Percentiles rank a stretch among this genome's conserved stretches.
These are phyloP conservation scores for Caenorhabditis panamensis DNA, from an alignment of 2,888 invertebrate genomes.

Conservation along the genomic window DNA sequence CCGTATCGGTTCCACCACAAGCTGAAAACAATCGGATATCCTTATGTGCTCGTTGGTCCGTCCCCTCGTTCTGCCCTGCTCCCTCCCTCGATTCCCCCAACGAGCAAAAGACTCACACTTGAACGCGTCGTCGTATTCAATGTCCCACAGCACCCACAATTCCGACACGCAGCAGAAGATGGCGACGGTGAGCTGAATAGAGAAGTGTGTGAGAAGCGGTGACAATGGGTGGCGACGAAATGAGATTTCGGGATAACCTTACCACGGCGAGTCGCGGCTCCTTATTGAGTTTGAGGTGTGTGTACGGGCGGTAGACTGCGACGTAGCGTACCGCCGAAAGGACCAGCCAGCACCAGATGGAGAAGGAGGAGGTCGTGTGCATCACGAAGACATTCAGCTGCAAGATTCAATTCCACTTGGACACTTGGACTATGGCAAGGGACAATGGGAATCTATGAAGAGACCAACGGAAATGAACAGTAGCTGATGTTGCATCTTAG, in stretches of 20 bases:
- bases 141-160: conserved; percentile 75
- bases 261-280: conserved; percentile 77
- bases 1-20: conserved; percentile 54
- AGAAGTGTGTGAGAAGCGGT: not conserved
- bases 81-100: too few species aligned
- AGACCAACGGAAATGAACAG: too few species aligned
- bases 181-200: conserved; percentile 69
- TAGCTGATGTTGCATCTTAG: too few species aligned
- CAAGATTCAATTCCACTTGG: conserved; percentile 17
- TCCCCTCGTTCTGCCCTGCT: too few species aligned
- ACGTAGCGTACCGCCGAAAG: conserved; percentile 77
- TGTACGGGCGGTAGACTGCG: conserved; percentile 78
- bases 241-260: conserved; percentile 32
- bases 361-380: conserved; percentile 77
- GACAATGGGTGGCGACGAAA: conserved; percentile 16
- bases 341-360: conserved; percentile 80
- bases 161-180: conserved; percentile 72
- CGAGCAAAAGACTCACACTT: conserved; percentile 51
- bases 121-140: conserved; percentile 49
- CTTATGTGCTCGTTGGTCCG: conserved; percentile 25
- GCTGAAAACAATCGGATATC: conserved; percentile 31
- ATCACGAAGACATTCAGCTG: conserved; percentile 78
- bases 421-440: too few species aligned
- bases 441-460: too few species aligned
- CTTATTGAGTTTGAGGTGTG: conserved; percentile 74